Evolutionary conservation across 2,888 invertebrate genomes (phyloP).

Genomic region (Troglohyphantes excavatus): DNA sequence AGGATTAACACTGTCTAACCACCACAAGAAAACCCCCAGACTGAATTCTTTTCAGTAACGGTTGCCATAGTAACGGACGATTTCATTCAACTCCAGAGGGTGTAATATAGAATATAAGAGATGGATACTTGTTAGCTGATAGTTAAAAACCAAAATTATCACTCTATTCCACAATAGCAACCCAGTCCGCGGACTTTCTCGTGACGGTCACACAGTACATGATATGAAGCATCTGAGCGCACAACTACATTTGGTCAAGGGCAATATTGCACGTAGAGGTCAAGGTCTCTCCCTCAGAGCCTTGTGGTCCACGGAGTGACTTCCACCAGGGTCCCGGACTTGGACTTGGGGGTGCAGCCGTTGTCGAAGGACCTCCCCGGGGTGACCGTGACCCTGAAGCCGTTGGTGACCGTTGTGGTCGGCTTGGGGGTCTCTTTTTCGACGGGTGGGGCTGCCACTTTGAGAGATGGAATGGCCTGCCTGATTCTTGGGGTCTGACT

Average conservation of each 20-base stretch:
- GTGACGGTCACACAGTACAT: no score
- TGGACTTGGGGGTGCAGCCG: slow-evolving; percentile 38
- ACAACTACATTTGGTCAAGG: slow-evolving; percentile 7
- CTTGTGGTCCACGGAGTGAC: slow-evolving; percentile 73
- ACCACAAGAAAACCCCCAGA: no score
- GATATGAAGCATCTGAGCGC: background rate
- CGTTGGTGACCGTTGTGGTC: slow-evolving; percentile 4
- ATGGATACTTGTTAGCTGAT: no score
- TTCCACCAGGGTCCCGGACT: slow-evolving; percentile 57
- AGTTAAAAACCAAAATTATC: no score
- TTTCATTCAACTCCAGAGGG: no score
- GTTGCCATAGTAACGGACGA: no score
- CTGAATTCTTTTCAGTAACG: no score
- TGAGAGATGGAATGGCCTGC: background rate
- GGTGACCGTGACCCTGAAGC: slow-evolving; percentile 52
- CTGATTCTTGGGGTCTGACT: background rate
- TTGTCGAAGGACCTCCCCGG: slow-evolving; percentile 20
- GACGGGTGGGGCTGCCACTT: background rate
- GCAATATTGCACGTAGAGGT: slow-evolving; percentile 18
- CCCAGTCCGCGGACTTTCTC: background rate
- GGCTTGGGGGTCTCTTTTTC: slow-evolving; percentile 46
- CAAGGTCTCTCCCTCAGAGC: slow-evolving; percentile 28
- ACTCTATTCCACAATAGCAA: no score
- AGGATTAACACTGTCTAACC: no score
- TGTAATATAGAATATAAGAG: no score